Base-by-base conservation (phyloP, 2,888 invertebrate genomes). In the Melikaiella ostensackeni region DNA sequence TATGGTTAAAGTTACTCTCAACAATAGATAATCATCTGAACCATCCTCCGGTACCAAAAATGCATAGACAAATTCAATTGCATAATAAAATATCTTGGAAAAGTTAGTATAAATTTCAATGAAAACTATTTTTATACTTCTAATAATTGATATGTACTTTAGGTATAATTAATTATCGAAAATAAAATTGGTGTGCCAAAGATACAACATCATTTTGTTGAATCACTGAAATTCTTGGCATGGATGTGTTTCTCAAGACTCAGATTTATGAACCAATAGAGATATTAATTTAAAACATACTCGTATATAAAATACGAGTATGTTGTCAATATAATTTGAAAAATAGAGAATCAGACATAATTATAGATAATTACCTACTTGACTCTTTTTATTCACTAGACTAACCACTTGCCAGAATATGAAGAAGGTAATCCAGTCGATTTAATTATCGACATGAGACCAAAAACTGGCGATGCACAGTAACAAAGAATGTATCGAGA, bases 191-290 rank as follows among this genome's bases (percentile, higher is more conserved):
- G 4, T 19, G 19, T 46, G 66, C 42, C 66, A 66, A 66, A 24
- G 27, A n/a, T 19, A 46, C 50, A 46, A 66, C 27, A 46, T 66
- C 2, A 27, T 46, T 38, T 11, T 13, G 50, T 9, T 70, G 50
- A 70, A 46, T 70, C 46, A 70, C 30, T 50, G 1, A 50, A 70
- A 46, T 50, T 70, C 27, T 70, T 70, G 66, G 66, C 66, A 70
- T 19, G 27, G 8, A 50, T 30, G n/a, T 0, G 19, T 27, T 50
- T 46, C 13, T 50, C 30, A 42, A 70, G 27, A 50, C 5, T 30
- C 1, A 70, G 46, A 33, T 62, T 33, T 35, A 66, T 27, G 27
- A n/a, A n/a, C n/a, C n/a, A 27, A 64, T 24, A 27, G 5, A 42
- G 64, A 9, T 19, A 4, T 46, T 46, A 50, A 30, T 19, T 9